Base-by-base conservation (phyloP, 2,797 vertebrate genomes). In the Acrossocheilus wenchowensis region DNA sequence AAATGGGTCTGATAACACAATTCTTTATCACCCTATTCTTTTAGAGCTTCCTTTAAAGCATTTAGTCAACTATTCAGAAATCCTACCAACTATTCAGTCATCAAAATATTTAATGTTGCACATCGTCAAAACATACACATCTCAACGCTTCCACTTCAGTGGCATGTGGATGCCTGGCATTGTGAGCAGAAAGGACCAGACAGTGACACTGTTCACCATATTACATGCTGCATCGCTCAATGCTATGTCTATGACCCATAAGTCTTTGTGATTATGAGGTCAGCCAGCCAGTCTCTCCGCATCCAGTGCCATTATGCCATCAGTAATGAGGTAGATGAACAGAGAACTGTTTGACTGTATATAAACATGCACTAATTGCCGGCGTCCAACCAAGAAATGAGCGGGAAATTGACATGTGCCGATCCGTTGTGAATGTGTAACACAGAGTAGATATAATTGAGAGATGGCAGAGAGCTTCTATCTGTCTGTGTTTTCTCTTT, bases 401-500 rank as follows among this genome's bases (percentile, higher is more conserved):
- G 78, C 41, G 8, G 17, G 78, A 81, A 81, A 86, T 74, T 86
- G 85, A 86, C 85, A 86, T 50, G 78, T 30, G 43, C 41, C 0
- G 30, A 30, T 17, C 15, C 11, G 15, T 64, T 81, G 54, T 75
- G 69, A 81, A 52, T 81, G 78, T 19, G 39, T 36, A 74, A 62
- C 41, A 62, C 50, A 36, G 66, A 62, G 17, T 39, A 85, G 75
- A 85, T 48, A 60, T 80, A 85, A 80, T 85, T 80, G 66, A 45
- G 75, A 78, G 75, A 85, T 72, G 41, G 52, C 21, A 5, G 26
- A 71, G 69, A 73, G 69, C n/a, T 34, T 43, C 45, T 66, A n/a
- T 78, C 68, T 74, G 8, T 89, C 34, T 86, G 64, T 88, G 81
- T 39, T 86, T 34, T 87, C 45, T 84, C 85, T 75, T 26, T 64